Evolutionary conservation across 1,140 invertebrate genomes (phyloP).

Genomic region (Drosophila melanogaster): DNA sequence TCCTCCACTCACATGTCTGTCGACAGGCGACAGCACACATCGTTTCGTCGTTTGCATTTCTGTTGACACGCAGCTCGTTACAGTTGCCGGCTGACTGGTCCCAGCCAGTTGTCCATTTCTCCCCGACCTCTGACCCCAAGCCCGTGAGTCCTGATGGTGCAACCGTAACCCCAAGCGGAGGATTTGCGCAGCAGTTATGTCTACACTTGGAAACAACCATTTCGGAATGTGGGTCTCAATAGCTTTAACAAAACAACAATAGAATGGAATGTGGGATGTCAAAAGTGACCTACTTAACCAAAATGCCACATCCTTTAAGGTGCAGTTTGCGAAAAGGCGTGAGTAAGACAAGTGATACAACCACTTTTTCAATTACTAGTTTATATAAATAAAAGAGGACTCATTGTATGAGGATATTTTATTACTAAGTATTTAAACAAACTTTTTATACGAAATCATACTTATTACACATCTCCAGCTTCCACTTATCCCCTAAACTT

Average conservation of each 20-base stretch:
- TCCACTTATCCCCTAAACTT: not conserved
- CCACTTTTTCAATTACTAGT: too few species aligned
- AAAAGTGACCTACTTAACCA: not conserved
- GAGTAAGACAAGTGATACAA: too few species aligned
- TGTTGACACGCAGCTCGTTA: conserved; percentile 80
- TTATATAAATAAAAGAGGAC: too few species aligned
- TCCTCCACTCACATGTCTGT: conserved; percentile 24
- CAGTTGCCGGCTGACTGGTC: conserved; percentile 49
- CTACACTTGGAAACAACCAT: conserved; percentile 13
- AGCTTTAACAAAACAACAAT: not conserved
- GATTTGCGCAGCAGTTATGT: conserved; percentile 38
- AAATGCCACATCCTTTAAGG: not conserved
- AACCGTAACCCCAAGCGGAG: not conserved
- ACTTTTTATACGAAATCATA: not conserved
- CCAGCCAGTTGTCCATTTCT: conserved; percentile 24
- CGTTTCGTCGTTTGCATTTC: conserved; percentile 81
- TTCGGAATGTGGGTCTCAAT: not conserved
- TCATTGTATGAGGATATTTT: too few species aligned
- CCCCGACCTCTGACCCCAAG: conserved; percentile 12
- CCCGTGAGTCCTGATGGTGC: not conserved
- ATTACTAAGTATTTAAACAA: not conserved
- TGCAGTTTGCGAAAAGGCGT: not conserved
- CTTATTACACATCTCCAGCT: not conserved
- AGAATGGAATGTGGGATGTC: not conserved
- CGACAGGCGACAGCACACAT: conserved; percentile 66